Evolutionary conservation across 1,140 invertebrate species (phyloP).

Genomic region (Drosophila yakuba): DNA sequence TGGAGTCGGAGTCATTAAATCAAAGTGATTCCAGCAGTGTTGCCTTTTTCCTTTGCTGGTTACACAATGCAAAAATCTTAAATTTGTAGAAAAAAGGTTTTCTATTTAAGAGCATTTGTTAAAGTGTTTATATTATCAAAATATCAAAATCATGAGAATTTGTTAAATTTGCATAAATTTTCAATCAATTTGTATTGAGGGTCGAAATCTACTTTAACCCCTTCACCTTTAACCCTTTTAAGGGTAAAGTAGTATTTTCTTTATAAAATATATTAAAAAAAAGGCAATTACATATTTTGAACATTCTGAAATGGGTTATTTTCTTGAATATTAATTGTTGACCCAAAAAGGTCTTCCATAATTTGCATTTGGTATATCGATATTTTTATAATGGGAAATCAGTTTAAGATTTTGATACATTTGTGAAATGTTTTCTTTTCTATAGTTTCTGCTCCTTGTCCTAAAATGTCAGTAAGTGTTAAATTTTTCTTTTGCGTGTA

Average conservation of each 20-base stretch:
- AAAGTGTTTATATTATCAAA: neutral
- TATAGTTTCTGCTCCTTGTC: too few species aligned
- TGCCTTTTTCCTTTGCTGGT: constrained; percentile 1
- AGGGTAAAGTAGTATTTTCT: neutral
- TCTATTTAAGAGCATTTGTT: too few species aligned
- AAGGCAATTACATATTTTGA: neutral
- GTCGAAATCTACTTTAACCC: too few species aligned
- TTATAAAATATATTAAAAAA: neutral
- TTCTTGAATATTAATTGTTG: neutral
- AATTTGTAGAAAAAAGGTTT: neutral
- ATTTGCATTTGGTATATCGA: neutral
- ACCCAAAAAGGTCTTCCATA: neutral
- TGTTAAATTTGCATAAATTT: neutral
- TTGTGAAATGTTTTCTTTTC: too few species aligned
- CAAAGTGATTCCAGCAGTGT: constrained; percentile 20
- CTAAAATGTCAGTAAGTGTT: too few species aligned
- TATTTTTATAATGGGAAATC: too few species aligned
- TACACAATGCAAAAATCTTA: constrained; percentile 11
- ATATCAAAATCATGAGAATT: too few species aligned
- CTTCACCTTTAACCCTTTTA: neutral
- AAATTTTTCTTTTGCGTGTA: constrained; percentile 8
- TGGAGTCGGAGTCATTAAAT: constrained; percentile 43
- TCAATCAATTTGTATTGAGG: neutral
- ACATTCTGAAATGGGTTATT: neutral
- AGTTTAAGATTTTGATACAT: too few species aligned